Percentiles rank a stretch among this genome's conserved stretches.
Conservation (phyloP, 2,797 vertebrate species). For the Microctenopoma stevenorrisi region DNA sequence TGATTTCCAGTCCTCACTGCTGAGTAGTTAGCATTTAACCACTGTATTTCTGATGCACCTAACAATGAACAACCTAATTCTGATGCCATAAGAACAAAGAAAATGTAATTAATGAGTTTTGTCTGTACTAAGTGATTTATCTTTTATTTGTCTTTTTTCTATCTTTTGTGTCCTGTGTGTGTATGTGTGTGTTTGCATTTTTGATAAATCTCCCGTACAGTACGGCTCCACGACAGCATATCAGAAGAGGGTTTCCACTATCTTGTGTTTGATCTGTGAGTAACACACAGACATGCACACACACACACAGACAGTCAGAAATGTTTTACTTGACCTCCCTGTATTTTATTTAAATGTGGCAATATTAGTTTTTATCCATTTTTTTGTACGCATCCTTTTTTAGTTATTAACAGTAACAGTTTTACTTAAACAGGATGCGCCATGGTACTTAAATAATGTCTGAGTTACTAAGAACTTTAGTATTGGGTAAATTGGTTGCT, state of each 20-base stretch:
- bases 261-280: conserved; percentile 99
- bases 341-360: no score
- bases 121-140: conserved; percentile 1
- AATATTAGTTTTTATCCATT: no score
- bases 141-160: conserved; percentile 19
- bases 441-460: conserved; percentile 49
- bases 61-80: neutral
- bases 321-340: no score
- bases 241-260: conserved; percentile 99
- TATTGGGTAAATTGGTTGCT: neutral
- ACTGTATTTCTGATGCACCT: neutral
- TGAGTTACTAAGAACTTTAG: neutral
- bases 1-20: neutral
- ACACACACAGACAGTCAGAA: no score
- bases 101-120: conserved; percentile 5
- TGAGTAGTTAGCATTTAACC: neutral
- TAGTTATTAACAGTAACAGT: no score
- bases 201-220: conserved; percentile 74
- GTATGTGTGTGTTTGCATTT: conserved; percentile 14
- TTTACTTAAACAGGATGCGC: no score
- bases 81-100: neutral
- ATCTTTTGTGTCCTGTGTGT: conserved; percentile 15
- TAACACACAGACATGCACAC: conserved; percentile 51
- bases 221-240: conserved; percentile 99
- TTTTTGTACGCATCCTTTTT: no score